phyloP scores from a whole-genome alignment of 2,888 invertebrate species.

The Scaptomyza caliginosa region DNA sequence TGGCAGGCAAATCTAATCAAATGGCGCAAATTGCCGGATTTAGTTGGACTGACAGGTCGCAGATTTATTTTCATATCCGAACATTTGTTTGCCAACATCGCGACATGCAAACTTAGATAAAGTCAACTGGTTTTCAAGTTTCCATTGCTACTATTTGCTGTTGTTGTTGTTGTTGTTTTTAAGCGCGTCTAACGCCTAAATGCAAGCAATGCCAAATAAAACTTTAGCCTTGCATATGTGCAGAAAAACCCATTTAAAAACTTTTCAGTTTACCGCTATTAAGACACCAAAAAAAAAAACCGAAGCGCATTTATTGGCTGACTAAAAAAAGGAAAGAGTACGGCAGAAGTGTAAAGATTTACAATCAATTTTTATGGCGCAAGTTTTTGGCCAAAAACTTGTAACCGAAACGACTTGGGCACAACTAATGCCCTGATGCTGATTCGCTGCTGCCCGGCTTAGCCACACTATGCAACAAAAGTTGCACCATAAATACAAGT shows the following conservation, averaged over 20 bases:
- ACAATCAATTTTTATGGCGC: slow-evolving; percentile 58
- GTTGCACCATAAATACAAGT: slow-evolving; percentile 21
- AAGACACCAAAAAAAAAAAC: slow-evolving; percentile 5
- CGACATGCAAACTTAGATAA: slow-evolving; percentile 18
- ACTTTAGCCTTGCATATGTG: slow-evolving; percentile 7
- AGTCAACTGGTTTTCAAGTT: slow-evolving; percentile 17
- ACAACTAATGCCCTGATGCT: slow-evolving; percentile 26
- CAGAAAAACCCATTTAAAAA: slow-evolving; percentile 6
- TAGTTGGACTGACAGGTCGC: slow-evolving; percentile 29
- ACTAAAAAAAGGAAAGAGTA: no score
- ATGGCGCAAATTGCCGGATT: slow-evolving; percentile 53
- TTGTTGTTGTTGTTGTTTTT: slow-evolving; percentile 23
- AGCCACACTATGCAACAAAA: slow-evolving; percentile 17
- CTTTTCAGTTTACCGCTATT: slow-evolving; percentile 10
- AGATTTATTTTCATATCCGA: slow-evolving; percentile 49
- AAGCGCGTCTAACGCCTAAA: slow-evolving; percentile 37
- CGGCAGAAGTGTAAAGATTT: no score
- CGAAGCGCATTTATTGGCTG: neutral
- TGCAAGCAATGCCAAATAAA: slow-evolving; percentile 31
- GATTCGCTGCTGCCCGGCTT: slow-evolving; percentile 12
- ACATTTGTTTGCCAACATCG: slow-evolving; percentile 29
- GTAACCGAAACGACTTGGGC: slow-evolving; percentile 38
- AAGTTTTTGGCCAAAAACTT: slow-evolving; percentile 49
- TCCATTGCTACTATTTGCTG: slow-evolving; percentile 20
- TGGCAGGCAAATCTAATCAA: slow-evolving; percentile 41